Base-by-base conservation (phyloP, 1,140 invertebrate genomes). In the Drosophila teissieri region DNA sequence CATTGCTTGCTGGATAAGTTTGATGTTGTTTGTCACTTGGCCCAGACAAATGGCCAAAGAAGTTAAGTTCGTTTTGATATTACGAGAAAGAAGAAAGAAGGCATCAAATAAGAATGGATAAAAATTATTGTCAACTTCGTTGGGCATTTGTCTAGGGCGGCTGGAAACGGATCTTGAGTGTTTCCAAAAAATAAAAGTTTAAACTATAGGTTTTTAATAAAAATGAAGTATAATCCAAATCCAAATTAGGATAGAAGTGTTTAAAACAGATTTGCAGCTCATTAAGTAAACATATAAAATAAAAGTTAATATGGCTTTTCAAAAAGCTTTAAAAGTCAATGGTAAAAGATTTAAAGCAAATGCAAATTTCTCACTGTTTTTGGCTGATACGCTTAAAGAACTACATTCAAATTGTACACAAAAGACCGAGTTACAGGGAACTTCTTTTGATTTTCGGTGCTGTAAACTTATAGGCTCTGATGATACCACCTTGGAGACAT, bases 321-420 rank as follows among this genome's bases (percentile, higher is more conserved):
- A 58, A 89, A 89, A 89, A 89, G 84, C 84, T 89, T 89, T 69
- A 89, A 89, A 89, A 77, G 84, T 89, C 84, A 89, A 45, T 57
- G 46, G 58, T 77, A 73, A 80, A 76, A 82, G 48, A 42, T 54
- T 68, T 46, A 75, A 78, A 61, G 53, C 54, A 65, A 78, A 72
- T 78, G 57, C 40, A 69, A 31, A 69, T 54, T 65, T 53, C 44
- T 34, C 53, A 36, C 10, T 36, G 15, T 42, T 58, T 45, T 57
- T 56, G 11, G 34, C 31, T 27, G 31, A 53, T 45, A 24, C 45
- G 17, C 37, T 15, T 46, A 68, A 24, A 55, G 34, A 70, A 55
- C 34, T 39, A 54, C 17, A 2, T 37, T 42, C 17, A 48, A 69
- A 55, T 46, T 70, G n/a, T 11, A 65, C 10, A 36, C 42, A 48